Evolutionary conservation across 2,113 vertebrate species (phyloP).

Genomic region (Forbesichthys agassizii): DNA sequence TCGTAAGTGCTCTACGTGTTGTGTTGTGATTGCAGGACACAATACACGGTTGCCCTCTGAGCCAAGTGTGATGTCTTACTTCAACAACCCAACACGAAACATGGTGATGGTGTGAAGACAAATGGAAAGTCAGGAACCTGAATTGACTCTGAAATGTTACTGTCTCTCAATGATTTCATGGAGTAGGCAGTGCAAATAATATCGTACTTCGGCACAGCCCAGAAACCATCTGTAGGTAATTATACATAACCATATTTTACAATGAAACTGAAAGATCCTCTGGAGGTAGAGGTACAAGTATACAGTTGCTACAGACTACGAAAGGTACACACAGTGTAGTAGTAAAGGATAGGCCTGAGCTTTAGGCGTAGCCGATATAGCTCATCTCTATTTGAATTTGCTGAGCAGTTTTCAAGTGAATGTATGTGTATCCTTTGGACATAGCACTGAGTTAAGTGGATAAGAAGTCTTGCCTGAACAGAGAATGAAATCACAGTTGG

Average conservation of each 20-base stretch:
- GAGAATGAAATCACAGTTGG: slow-evolving; percentile 55
- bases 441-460: slow-evolving; percentile 39
- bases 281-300: background rate
- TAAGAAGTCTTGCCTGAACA: slow-evolving; percentile 27
- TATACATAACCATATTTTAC: slow-evolving; percentile 8
- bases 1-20: slow-evolving; percentile 1
- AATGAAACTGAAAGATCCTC: background rate
- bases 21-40: slow-evolving; percentile 11
- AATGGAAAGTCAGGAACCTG: background rate
- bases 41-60: slow-evolving; percentile 24
- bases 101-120: background rate
- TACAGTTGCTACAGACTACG: background rate
- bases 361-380: background rate
- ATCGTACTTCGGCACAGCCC: background rate
- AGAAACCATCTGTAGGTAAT: slow-evolving; percentile 27
- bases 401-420: slow-evolving; percentile 2
- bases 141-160: slow-evolving; percentile 13
- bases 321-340: background rate
- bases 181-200: slow-evolving; percentile 9
- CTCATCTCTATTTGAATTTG: background rate
- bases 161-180: slow-evolving; percentile 13
- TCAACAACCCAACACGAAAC: slow-evolving; percentile 22
- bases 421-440: slow-evolving; percentile 20
- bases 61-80: slow-evolving; percentile 3
- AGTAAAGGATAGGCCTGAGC: too few relatives aligned